Conservation (phyloP, 2,797 vertebrate genomes). For the Ptychobarbus kaznakovi region DNA sequence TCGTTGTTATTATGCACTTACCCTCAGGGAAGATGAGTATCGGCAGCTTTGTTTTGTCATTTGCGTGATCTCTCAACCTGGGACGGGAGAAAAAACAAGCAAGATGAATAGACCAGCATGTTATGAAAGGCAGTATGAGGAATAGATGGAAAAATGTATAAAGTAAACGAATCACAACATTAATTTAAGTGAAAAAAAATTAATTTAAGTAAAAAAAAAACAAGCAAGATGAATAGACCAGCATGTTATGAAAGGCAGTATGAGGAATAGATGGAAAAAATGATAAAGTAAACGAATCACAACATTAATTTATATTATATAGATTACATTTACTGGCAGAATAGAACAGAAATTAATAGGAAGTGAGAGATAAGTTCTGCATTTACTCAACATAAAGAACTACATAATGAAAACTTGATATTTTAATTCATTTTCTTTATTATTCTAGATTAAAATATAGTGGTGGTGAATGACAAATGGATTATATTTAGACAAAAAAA, state of each 20-base stretch:
- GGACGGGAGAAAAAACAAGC: slow-evolving; percentile 18
- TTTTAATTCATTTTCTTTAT: background rate
- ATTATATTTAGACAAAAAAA: background rate
- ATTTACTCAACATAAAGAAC: background rate
- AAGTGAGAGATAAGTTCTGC: background rate
- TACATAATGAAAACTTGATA: too few relatives aligned
- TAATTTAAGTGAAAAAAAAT: too few relatives aligned
- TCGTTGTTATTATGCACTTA: slow-evolving; percentile 69
- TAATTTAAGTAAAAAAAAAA: too few relatives aligned
- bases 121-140: background rate
- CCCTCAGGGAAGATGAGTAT: slow-evolving; percentile 99
- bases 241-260: background rate
- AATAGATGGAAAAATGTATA: background rate
- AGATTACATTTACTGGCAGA: background rate
- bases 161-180: background rate
- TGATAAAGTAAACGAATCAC: background rate
- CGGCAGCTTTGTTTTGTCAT: slow-evolving; percentile 91
- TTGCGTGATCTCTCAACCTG: slow-evolving; percentile 92
- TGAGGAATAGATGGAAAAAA: background rate
- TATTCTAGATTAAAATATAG: background rate
- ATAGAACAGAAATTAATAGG: background rate
- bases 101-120: background rate
- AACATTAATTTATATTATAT: background rate
- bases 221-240: background rate
- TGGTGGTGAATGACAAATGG: background rate